These are phyloP conservation scores for Lethenteron camtschaticum DNA, from an alignment of 2,113 vertebrate genomes.

Conservation along the genomic window DNA sequence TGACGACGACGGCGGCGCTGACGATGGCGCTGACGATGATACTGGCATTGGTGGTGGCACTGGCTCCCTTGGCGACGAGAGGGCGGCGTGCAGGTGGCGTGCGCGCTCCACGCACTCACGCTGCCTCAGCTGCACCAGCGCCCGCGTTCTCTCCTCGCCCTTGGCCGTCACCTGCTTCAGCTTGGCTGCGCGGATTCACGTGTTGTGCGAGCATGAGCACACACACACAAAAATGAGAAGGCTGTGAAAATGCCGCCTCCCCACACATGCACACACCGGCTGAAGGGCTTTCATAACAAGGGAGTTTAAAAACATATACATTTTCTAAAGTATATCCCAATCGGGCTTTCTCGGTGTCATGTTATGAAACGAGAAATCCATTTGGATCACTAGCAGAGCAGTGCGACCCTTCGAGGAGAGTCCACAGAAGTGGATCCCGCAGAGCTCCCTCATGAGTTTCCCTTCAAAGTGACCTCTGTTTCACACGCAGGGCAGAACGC, in stretches of 20 bases:
- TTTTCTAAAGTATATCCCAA: neutral
- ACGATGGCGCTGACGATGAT: no score
- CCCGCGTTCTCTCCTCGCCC: neutral
- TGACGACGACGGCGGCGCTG: no score
- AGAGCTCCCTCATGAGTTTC: no score
- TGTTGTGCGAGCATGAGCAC: neutral
- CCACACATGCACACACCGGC: neutral
- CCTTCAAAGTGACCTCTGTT: no score
- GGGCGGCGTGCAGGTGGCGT: neutral
- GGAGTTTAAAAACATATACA: neutral
- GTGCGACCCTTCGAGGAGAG: no score
- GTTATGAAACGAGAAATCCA: neutral
- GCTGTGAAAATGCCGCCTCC: no score
- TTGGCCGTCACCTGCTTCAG: neutral
- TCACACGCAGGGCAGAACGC: no score
- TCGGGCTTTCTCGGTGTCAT: neutral
- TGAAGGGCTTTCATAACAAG: neutral
- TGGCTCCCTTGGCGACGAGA: neutral
- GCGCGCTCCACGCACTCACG: neutral
- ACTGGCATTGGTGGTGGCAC: no score
- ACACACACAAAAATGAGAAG: neutral
- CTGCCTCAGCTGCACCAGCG: neutral
- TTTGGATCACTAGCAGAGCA: no score
- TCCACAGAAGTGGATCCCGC: no score
- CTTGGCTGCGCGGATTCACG: slow-evolving; percentile 2